Percentiles rank a stretch among this genome's conserved stretches.
Conservation (phyloP, 2,888 invertebrate species). For the Tenthredo scrophulariae region DNA sequence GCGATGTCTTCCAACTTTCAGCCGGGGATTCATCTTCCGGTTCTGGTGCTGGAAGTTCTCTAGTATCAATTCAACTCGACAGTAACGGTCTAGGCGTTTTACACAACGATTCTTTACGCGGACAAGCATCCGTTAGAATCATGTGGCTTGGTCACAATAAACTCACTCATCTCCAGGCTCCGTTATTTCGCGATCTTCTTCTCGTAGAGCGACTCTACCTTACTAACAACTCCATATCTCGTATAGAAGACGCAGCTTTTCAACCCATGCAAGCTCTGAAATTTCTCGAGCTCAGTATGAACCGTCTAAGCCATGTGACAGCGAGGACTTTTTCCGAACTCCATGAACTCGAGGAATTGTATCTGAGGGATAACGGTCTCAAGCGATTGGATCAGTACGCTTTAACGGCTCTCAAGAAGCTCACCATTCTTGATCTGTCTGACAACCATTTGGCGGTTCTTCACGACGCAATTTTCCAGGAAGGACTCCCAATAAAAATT, state of each 20-base stretch:
- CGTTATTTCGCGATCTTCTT: slow-evolving; percentile 88
- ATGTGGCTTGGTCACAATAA: slow-evolving; percentile 94
- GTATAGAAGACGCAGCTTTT: slow-evolving; percentile 91
- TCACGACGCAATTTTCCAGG: slow-evolving; percentile 87
- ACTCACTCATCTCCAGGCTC: slow-evolving; percentile 85
- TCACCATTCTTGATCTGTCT: slow-evolving; percentile 89
- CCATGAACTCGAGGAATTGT: slow-evolving; percentile 89
- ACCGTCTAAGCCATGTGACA: slow-evolving; percentile 85
- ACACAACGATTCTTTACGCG: slow-evolving; percentile 89
- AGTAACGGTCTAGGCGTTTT: slow-evolving; percentile 87
- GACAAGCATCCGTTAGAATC: slow-evolving; percentile 91
- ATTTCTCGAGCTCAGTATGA: slow-evolving; percentile 90
- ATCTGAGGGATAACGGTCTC: slow-evolving; percentile 87
- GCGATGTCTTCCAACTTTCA: slow-evolving; percentile 89
- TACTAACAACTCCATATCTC: slow-evolving; percentile 90
- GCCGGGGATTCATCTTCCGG: slow-evolving; percentile 60
- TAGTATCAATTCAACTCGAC: slow-evolving; percentile 91
- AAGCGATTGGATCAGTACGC: slow-evolving; percentile 86
- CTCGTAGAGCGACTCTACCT: slow-evolving; percentile 90
- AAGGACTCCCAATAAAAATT: slow-evolving; percentile 86
- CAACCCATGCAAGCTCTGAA: slow-evolving; percentile 87
- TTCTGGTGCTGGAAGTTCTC: slow-evolving; percentile 76
- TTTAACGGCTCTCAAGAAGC: slow-evolving; percentile 86
- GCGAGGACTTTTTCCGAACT: slow-evolving; percentile 89
- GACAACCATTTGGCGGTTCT: slow-evolving; percentile 88